Evolutionary conservation across 2,113 vertebrate species (phyloP).

Genomic region (Macrotis lagotis): DNA sequence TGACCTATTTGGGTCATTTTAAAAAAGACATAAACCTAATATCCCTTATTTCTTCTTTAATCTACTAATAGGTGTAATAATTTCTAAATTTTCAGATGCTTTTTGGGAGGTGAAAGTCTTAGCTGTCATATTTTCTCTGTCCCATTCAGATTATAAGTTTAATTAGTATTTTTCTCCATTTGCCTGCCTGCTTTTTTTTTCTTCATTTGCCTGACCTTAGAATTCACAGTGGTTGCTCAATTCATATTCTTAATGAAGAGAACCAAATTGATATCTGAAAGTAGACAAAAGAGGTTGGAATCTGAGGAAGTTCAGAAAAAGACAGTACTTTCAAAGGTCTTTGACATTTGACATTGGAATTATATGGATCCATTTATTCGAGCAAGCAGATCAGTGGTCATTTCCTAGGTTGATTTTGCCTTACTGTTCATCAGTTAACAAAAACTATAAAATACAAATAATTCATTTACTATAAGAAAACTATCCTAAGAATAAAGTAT

Average conservation of each 20-base stretch:
- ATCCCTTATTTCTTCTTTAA: too few species aligned
- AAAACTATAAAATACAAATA: not conserved
- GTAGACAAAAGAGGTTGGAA: not conserved
- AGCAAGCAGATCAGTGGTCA: not conserved
- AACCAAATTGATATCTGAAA: not conserved
- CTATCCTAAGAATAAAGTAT: not conserved
- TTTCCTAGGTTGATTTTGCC: not conserved
- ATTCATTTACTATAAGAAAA: not conserved
- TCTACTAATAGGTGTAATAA: too few species aligned
- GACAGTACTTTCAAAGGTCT: not conserved
- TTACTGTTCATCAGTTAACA: not conserved
- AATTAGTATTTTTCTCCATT: too few species aligned
- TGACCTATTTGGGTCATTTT: too few species aligned
- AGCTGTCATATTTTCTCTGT: too few species aligned
- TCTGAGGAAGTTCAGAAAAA: not conserved
- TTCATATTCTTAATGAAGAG: not conserved
- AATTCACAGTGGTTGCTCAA: not conserved
- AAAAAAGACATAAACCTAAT: too few species aligned
- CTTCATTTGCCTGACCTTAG: not conserved
- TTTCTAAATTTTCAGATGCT: too few species aligned
- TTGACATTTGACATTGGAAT: not conserved
- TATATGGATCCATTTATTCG: not conserved
- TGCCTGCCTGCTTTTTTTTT: not conserved
- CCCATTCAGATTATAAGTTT: too few species aligned
- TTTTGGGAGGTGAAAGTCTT: too few species aligned